Evolutionary conservation across 2,797 vertebrate species (phyloP).

Genomic region (Nannoperca obscura): DNA sequence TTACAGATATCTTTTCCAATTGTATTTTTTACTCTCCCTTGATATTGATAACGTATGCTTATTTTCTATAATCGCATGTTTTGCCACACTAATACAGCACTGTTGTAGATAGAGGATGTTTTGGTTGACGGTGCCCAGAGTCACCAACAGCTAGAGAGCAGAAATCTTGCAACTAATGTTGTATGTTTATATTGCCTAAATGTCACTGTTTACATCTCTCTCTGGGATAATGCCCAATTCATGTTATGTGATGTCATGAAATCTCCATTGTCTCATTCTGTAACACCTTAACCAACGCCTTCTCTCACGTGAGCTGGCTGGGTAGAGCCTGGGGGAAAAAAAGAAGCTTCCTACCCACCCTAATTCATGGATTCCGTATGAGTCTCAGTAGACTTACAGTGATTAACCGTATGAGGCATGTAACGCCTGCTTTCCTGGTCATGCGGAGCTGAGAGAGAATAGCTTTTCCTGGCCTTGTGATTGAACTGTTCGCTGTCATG

Average conservation of each 20-base stretch:
- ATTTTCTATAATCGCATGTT: conserved; percentile 86
- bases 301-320: conserved; percentile 67
- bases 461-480: conserved; percentile 68
- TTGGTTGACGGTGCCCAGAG: conserved; percentile 70
- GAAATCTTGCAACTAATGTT: conserved; percentile 81
- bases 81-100: conserved; percentile 85
- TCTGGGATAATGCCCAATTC: conserved; percentile 76
- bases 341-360: conserved; percentile 51
- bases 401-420: conserved; percentile 60
- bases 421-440: conserved; percentile 57
- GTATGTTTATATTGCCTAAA: conserved; percentile 80
- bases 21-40: conserved; percentile 83
- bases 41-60: conserved; percentile 82
- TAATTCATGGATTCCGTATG: conserved; percentile 45
- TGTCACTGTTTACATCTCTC: conserved; percentile 84
- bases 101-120: conserved; percentile 82
- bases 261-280: conserved; percentile 75
- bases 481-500: conserved; percentile 67
- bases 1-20: conserved; percentile 82
- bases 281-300: conserved; percentile 80
- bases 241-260: conserved; percentile 79
- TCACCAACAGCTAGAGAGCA: conserved; percentile 73
- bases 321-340: conserved; percentile 66
- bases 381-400: conserved; percentile 57
- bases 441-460: conserved; percentile 61